Conservation (phyloP, 1,140 invertebrate genomes). For the Bombus fervidus region DNA sequence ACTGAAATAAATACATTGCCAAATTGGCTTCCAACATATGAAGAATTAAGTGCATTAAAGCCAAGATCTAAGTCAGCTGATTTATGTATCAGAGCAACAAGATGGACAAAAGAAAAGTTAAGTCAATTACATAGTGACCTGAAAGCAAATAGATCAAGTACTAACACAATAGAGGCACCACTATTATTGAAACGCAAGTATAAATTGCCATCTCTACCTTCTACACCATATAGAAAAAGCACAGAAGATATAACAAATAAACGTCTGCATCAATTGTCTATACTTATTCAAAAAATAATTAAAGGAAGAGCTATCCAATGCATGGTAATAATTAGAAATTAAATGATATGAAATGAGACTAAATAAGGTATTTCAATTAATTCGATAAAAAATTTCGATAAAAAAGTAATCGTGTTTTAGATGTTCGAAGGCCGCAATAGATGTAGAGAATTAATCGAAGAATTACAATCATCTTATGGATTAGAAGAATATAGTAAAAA, state of each 20-base stretch:
- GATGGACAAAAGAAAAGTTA: slow-evolving; percentile 85
- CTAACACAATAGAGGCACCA: slow-evolving; percentile 29
- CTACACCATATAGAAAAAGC: slow-evolving; percentile 81
- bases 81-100: slow-evolving; percentile 84
- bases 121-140: slow-evolving; percentile 84
- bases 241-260: slow-evolving; percentile 72
- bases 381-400: neutral
- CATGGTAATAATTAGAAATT: slow-evolving; percentile 81
- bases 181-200: slow-evolving; percentile 66
- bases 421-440: slow-evolving; percentile 88
- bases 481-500: slow-evolving; percentile 82
- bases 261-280: slow-evolving; percentile 83
- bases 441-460: slow-evolving; percentile 86
- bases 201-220: slow-evolving; percentile 77
- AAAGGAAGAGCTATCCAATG: slow-evolving; percentile 87
- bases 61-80: slow-evolving; percentile 69
- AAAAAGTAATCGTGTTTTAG: slow-evolving; percentile 74
- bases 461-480: slow-evolving; percentile 86
- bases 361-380: neutral
- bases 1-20: slow-evolving; percentile 73
- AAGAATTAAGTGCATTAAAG: slow-evolving; percentile 67
- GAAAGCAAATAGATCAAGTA: slow-evolving; percentile 71
- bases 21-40: slow-evolving; percentile 68
- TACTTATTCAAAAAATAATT: slow-evolving; percentile 86
- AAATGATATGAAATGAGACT: neutral